Percentiles rank a stretch among this genome's conserved stretches.
These are phyloP conservation scores for Coptodon rendalli DNA, from an alignment of 2,113 vertebrate genomes.

Conservation along the genomic window DNA sequence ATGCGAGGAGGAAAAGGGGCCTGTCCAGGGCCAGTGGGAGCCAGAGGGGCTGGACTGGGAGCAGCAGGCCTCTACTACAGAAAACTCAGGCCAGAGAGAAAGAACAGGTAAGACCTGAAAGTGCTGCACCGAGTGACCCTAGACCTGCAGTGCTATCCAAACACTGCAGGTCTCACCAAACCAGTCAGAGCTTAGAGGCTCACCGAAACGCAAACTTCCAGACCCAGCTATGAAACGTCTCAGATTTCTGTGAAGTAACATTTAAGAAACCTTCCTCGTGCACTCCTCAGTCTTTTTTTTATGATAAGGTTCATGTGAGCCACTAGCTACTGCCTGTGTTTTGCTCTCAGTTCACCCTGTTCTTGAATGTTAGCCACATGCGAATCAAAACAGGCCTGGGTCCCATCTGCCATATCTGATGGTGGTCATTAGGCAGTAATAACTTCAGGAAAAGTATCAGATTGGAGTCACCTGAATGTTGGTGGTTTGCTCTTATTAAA, in stretches of 20 bases:
- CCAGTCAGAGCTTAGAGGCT: conserved; percentile 19
- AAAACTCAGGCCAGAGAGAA: conserved; percentile 46
- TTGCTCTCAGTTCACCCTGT: neutral
- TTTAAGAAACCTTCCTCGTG: neutral
- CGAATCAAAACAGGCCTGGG: neutral
- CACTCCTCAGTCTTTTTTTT: neutral
- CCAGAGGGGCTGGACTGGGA: conserved; percentile 58
- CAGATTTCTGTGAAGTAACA: neutral
- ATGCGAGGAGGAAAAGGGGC: conserved; percentile 48
- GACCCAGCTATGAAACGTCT: neutral
- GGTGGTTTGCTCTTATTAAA: conserved; percentile 39
- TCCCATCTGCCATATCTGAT: conserved; percentile 39
- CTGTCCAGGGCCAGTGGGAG: conserved; percentile 52
- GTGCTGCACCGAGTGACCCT: conserved; percentile 14
- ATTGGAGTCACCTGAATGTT: conserved; percentile 43
- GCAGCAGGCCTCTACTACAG: conserved; percentile 11
- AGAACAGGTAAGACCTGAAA: conserved; percentile 69
- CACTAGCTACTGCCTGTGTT: neutral
- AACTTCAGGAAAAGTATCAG: conserved; percentile 34
- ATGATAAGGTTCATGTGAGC: neutral
- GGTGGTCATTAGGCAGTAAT: conserved; percentile 26
- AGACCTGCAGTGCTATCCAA: conserved; percentile 12
- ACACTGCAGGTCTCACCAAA: conserved; percentile 43
- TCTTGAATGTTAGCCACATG: conserved; percentile 8
- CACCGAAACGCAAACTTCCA: conserved; percentile 25